Base-by-base conservation (phyloP, 2,888 invertebrate species). In the Herminia tarsipennalis region DNA sequence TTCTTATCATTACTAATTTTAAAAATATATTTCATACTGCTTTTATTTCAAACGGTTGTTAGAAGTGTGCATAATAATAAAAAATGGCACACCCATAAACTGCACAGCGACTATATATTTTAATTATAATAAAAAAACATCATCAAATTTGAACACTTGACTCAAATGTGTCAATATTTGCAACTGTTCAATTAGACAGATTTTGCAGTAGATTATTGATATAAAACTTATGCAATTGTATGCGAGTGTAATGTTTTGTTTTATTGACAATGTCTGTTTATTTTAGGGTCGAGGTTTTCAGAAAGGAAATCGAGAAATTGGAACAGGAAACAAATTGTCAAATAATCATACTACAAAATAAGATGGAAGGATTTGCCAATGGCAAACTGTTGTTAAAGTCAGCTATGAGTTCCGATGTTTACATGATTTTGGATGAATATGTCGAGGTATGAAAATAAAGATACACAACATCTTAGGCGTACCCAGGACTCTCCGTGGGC, bases 221-320 rank as follows among this genome's bases (percentile, higher is more conserved):
- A 5, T 14, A 20, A 12, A n/a, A 13, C 1, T 18, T 1, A 8
- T 21, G 1, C 5, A 28, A 18, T 16, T 12, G 8, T 36, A 2
- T 13, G 21, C 33, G 2, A 4, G 18, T 38, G 6, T 20, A 16
- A 9, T 21, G 27, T 30, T 32, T 14, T 21, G 27, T 30, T 32
- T 43, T 42, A 50, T 20, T 43, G 10, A 24, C 13, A 12, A 38
- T 13, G 12, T 8, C 9, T n/a, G 9, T 37, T 30, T 40, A 42
- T 73, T 76, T 57, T 72, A 86, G 86, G 62, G 59, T 66, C 38
- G 70, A 80, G n/a, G 21, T 72, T 0, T 69, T 58, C n/a, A 64
- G 51, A 12, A 57, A 75, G 14, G 55, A 81, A 48, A 36, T 72
- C 16, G 61, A 76, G 8, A 67, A 65, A 6, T 12, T 79, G 10